Percentiles rank a stretch among this genome's conserved stretches.
Conservation (phyloP, 1,140 invertebrate genomes). For the Triops longicaudatus region DNA sequence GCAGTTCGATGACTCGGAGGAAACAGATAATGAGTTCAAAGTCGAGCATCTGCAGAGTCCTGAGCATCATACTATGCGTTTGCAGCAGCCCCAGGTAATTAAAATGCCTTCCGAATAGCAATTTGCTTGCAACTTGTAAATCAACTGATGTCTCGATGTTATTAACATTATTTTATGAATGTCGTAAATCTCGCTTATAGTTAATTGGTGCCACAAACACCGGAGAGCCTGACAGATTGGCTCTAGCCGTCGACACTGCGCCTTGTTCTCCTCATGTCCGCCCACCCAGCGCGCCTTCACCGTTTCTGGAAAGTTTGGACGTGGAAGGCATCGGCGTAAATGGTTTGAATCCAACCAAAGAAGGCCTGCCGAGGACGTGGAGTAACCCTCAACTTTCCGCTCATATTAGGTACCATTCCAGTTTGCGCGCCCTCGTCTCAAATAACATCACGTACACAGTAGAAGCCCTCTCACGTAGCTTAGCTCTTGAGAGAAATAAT, state of each 20-base stretch:
- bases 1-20: conserved; percentile 84
- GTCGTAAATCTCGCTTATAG: not conserved
- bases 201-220: not conserved
- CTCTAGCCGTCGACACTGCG: not conserved
- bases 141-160: not conserved
- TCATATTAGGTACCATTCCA: conserved; percentile 39
- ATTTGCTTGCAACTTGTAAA: no score
- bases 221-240: not conserved
- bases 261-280: not conserved
- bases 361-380: conserved; percentile 61
- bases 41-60: conserved; percentile 64
- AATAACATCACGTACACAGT: not conserved
- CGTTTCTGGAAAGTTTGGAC: conserved; percentile 22
- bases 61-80: conserved; percentile 47
- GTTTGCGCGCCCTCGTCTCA: not conserved
- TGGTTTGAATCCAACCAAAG: conserved; percentile 29
- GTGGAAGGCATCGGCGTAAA: conserved; percentile 24
- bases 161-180: not conserved
- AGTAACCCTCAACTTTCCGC: conserved; percentile 52
- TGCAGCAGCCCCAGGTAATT: conserved; percentile 19
- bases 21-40: conserved; percentile 83
- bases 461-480: no score
- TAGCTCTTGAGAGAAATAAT: no score
- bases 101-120: not conserved
- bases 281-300: not conserved